Percentiles rank a stretch among this genome's conserved stretches.
phyloP scores from a whole-genome alignment of 2,888 invertebrate genomes.

The Drosophila helvetica region DNA sequence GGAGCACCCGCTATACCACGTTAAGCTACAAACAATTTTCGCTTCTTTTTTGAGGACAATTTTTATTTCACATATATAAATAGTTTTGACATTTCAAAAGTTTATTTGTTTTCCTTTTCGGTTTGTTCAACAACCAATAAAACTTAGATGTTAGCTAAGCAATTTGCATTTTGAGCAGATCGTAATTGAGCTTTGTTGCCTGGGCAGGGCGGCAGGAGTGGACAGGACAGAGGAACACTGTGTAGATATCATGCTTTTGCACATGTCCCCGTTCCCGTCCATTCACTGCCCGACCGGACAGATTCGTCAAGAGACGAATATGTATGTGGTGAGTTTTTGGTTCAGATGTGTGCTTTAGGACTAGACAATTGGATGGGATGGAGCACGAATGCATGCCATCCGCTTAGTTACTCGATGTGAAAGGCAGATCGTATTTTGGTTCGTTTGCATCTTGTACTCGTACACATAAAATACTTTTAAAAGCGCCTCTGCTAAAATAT shows the following conservation, averaged over 20 bases:
- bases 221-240: slow-evolving; percentile 26
- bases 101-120: slow-evolving; percentile 32
- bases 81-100: slow-evolving; percentile 59
- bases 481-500: slow-evolving; percentile 67
- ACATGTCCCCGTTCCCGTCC: background rate
- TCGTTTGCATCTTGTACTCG: slow-evolving; percentile 52
- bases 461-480: slow-evolving; percentile 68
- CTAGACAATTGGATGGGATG: slow-evolving; percentile 51
- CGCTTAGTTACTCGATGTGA: slow-evolving; percentile 15
- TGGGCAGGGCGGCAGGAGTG: background rate
- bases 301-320: slow-evolving; percentile 31
- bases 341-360: slow-evolving; percentile 41
- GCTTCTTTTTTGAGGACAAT: slow-evolving; percentile 47
- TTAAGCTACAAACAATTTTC: background rate
- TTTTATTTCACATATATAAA: slow-evolving; percentile 76
- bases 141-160: slow-evolving; percentile 59
- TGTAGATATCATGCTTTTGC: background rate
- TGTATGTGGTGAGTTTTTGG: slow-evolving; percentile 2
- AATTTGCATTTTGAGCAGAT: slow-evolving; percentile 54
- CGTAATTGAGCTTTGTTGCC: slow-evolving; percentile 4
- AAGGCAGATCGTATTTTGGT: slow-evolving; percentile 22
- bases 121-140: slow-evolving; percentile 60
- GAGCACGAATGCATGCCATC: slow-evolving; percentile 18
- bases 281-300: slow-evolving; percentile 3
- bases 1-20: too few relatives aligned